These are phyloP conservation scores for Drosophila acutilabella DNA, from an alignment of 2,888 invertebrate species.

Conservation along the genomic window DNA sequence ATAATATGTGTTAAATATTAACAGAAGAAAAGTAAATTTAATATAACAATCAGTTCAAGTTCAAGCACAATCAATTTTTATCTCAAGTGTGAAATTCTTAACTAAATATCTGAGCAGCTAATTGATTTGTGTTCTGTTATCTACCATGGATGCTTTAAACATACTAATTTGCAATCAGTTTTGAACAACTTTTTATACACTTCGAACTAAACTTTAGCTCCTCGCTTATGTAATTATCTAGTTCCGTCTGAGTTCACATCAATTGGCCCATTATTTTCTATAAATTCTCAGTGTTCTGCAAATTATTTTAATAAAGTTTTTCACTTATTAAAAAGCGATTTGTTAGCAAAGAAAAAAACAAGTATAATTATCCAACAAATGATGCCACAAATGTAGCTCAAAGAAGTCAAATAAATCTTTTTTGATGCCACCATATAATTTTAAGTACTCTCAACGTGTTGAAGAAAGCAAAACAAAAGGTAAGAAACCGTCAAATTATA, in stretches of 20 bases:
- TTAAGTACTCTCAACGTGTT: background rate
- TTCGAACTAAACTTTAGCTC: too few relatives aligned
- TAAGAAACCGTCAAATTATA: background rate
- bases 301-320: background rate
- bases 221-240: too few relatives aligned
- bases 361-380: background rate
- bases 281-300: too few relatives aligned
- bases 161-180: too few relatives aligned
- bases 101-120: background rate
- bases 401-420: conserved; percentile 2
- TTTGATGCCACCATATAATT: background rate
- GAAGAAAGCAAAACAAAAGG: background rate
- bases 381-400: background rate
- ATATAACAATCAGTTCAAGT: background rate
- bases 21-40: background rate
- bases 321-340: background rate
- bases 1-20: background rate
- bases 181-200: too few relatives aligned
- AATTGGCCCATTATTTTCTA: too few relatives aligned
- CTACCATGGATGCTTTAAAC: too few relatives aligned
- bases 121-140: background rate
- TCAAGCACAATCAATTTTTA: conserved; percentile 5
- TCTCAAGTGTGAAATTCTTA: background rate
- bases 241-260: too few relatives aligned
- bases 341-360: background rate